A percentile compares a stretch with the other conserved stretches of the same genome.
These are phyloP conservation scores for Stramonita haemastoma DNA, from an alignment of 2,888 invertebrate species.

Conservation along the genomic window DNA sequence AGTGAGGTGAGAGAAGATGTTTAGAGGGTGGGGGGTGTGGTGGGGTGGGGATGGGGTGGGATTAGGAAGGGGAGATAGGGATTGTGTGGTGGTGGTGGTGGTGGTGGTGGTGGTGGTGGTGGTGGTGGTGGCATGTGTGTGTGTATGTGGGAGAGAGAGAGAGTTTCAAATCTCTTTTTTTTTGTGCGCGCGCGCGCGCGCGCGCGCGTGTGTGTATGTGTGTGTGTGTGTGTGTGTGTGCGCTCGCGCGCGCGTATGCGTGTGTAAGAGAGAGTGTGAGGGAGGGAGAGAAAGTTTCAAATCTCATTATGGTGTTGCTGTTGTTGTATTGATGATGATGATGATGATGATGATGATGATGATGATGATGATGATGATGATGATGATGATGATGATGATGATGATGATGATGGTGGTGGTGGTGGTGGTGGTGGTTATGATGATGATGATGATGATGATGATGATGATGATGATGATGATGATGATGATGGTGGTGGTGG, in stretches of 20 bases:
- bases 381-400: too few relatives aligned
- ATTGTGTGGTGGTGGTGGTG: background rate
- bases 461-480: background rate
- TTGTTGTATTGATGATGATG: too few relatives aligned
- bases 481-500: background rate
- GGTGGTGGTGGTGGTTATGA: background rate
- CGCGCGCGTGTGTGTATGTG: background rate
- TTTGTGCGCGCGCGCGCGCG: too few relatives aligned
- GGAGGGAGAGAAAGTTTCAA: background rate
- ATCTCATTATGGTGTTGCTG: background rate
- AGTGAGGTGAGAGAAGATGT: constrained; percentile 1
- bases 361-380: too few relatives aligned
- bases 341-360: too few relatives aligned
- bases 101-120: background rate
- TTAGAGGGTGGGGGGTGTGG: background rate
- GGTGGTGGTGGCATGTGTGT: background rate
- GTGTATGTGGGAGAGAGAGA: too few relatives aligned
- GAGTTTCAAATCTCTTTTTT: too few relatives aligned
- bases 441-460: background rate
- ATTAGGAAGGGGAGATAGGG: background rate
- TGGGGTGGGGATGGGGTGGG: background rate
- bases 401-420: too few relatives aligned
- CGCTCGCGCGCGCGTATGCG: background rate
- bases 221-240: background rate
- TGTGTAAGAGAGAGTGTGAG: background rate